Conservation (phyloP, 2,888 invertebrate species). For the Athripsodes cinereus region DNA sequence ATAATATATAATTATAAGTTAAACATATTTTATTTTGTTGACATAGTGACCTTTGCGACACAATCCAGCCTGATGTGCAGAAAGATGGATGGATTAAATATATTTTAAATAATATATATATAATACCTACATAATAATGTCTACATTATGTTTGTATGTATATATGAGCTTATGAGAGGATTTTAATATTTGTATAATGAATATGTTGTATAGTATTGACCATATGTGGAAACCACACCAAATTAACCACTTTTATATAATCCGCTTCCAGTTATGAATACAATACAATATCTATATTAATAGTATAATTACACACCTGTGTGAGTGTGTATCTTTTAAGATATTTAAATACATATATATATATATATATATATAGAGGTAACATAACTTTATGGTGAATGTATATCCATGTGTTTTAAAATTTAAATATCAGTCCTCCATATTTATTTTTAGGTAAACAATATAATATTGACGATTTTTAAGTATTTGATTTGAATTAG, state of each 20-base stretch:
- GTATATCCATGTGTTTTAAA: not conserved
- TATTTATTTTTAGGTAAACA: not conserved
- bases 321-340: not conserved
- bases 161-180: constrained; percentile 24
- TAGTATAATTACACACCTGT: not conserved
- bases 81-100: not conserved
- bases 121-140: constrained; percentile 14
- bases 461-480: not conserved
- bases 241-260: constrained; percentile 26
- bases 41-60: constrained; percentile 19
- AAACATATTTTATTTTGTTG: constrained; percentile 18
- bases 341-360: not conserved
- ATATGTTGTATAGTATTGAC: constrained; percentile 10
- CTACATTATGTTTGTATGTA: constrained; percentile 21
- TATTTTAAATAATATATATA: constrained; percentile 8
- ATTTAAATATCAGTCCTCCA: constrained; percentile 1
- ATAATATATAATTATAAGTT: constrained; percentile 16
- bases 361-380: not conserved
- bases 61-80: constrained; percentile 10
- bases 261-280: constrained; percentile 23
- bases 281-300: constrained; percentile 6
- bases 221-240: constrained; percentile 26
- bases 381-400: no score
- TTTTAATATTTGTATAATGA: constrained; percentile 3
- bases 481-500: not conserved